phyloP scores from a whole-genome alignment of 2,113 vertebrate genomes.

The Xiphorhynchus elegans region DNA sequence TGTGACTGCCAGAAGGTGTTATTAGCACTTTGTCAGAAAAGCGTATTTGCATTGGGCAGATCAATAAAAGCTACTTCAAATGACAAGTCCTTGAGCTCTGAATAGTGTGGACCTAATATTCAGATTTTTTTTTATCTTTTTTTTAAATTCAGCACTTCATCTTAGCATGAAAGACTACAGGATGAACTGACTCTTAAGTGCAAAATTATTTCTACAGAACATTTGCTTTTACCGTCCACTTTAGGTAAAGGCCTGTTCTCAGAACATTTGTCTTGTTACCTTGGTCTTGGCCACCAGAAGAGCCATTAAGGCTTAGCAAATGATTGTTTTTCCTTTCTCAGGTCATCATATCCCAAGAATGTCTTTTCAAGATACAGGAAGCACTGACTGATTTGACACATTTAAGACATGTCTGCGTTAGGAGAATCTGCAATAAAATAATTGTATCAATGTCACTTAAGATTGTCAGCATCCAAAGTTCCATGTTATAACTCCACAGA shows the following conservation, averaged over 20 bases:
- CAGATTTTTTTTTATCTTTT: not conserved
- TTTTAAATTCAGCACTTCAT: not conserved
- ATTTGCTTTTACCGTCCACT: conserved; percentile 41
- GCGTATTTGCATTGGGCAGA: conserved; percentile 61
- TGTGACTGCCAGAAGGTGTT: conserved; percentile 56
- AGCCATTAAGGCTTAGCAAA: not conserved
- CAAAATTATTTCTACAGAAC: conserved; percentile 12
- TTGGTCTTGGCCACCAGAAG: conserved; percentile 2
- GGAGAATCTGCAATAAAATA: not conserved
- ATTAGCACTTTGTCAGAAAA: conserved; percentile 78
- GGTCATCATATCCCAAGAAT: not conserved
- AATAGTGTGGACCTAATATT: conserved; percentile 27
- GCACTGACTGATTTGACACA: not conserved
- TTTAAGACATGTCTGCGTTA: not conserved
- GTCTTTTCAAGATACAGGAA: not conserved
- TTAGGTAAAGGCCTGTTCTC: not conserved
- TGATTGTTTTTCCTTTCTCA: not conserved
- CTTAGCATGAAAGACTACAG: conserved; percentile 13
- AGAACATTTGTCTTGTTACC: conserved; percentile 6
- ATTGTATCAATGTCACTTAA: not conserved
- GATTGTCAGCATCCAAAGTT: not conserved
- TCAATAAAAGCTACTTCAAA: conserved; percentile 74
- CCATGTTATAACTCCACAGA: not conserved
- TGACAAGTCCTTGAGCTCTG: conserved; percentile 45
- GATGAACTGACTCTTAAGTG: conserved; percentile 1